These are phyloP conservation scores for Lithophane semibrunnea DNA, from an alignment of 2,888 invertebrate genomes.

Conservation along the genomic window DNA sequence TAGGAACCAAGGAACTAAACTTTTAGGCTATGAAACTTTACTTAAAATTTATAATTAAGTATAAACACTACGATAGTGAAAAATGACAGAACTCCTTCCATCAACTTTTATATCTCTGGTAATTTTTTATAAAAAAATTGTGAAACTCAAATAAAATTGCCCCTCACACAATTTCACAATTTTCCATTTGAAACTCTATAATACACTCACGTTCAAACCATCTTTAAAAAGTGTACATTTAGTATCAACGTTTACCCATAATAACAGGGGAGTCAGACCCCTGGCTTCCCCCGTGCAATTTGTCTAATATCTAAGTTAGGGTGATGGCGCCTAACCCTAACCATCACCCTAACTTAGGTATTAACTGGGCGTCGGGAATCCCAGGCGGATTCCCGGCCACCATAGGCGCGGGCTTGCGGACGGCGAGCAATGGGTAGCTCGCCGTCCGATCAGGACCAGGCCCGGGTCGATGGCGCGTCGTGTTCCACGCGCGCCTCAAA, in stretches of 20 bases:
- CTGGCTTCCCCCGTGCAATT: constrained; percentile 26
- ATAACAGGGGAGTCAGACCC: constrained; percentile 38
- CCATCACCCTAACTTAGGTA: too few species aligned
- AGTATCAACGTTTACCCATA: constrained; percentile 33
- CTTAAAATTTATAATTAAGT: background rate
- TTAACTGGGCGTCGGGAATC: too few species aligned
- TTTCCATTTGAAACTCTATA: constrained; percentile 39
- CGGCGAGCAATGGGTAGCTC: too few species aligned
- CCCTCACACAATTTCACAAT: constrained; percentile 22
- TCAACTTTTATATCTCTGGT: background rate
- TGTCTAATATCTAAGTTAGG: constrained; percentile 46
- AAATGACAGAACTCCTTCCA: too few species aligned
- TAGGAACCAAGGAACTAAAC: background rate
- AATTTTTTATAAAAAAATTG: background rate
- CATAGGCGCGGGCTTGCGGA: too few species aligned
- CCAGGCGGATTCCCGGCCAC: too few species aligned
- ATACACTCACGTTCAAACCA: constrained; percentile 3
- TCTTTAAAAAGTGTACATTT: constrained; percentile 39
- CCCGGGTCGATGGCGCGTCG: too few species aligned
- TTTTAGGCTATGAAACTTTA: background rate
- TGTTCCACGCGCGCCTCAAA: too few species aligned
- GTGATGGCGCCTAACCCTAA: constrained; percentile 49
- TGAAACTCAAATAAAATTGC: too few species aligned
- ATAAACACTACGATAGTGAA: too few species aligned
- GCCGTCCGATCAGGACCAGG: too few species aligned